Conservation (phyloP, 2,113 vertebrate genomes). For the Caretta caretta region DNA sequence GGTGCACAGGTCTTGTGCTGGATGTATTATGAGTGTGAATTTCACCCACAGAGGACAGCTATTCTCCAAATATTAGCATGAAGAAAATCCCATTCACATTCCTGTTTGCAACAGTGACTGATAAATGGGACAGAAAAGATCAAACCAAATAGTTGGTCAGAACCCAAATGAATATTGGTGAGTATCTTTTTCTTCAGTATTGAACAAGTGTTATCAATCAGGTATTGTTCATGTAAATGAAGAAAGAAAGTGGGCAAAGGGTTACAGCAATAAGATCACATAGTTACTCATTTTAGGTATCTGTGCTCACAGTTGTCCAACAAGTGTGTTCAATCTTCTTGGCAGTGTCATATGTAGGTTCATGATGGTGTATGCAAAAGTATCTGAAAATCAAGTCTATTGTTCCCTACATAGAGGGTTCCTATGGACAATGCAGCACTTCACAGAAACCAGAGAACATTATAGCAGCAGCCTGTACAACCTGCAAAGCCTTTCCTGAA, state of each 20-base stretch:
- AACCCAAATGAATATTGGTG: neutral
- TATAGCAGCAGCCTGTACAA: neutral
- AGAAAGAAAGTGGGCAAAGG: neutral
- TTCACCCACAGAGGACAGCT: neutral
- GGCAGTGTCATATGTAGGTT: neutral
- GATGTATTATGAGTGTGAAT: neutral
- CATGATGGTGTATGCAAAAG: neutral
- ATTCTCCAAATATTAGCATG: neutral
- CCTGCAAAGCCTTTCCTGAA: neutral
- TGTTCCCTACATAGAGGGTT: neutral
- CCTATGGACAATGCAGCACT: rapidly evolving
- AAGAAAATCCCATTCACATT: rapidly evolving
- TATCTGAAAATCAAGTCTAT: neutral
- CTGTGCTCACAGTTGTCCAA: neutral
- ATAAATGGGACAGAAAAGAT: rapidly evolving
- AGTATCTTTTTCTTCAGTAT: neutral
- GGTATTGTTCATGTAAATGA: neutral
- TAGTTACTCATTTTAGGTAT: neutral
- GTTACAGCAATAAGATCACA: neutral
- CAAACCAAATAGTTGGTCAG: neutral
- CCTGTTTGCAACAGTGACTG: neutral
- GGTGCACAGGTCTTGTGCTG: neutral
- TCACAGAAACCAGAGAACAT: rapidly evolving
- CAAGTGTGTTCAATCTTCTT: neutral
- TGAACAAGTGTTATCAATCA: neutral